Evolutionary conservation across 2,113 vertebrate genomes (phyloP), one percentile per base, ranked within the genome.

Genomic region (Amphilophus citrinellus): DNA sequence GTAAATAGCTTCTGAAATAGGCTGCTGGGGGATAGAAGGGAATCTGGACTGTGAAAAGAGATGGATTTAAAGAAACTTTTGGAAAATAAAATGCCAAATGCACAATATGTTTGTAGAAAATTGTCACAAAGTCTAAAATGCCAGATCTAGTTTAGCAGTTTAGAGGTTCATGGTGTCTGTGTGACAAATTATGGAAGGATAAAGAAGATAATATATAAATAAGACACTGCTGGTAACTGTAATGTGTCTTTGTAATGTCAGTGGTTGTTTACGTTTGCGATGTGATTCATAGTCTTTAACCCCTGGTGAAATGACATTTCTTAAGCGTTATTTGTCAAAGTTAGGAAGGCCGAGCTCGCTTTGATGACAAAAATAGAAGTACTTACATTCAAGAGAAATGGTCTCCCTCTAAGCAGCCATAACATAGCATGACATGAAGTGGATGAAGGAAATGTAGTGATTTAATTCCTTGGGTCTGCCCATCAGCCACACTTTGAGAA

Each of bases 281-380:
- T 20, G 7, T 53, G 30, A 5, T 73, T 53, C 32, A 71, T 71
- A 71, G 66, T 68, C 65, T 30, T 71, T 15, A 50, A 50, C 42
- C 27, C 15, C 65, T 68, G 66, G 44, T 71, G 44, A 71, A 35
- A 47, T 14, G 18, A 56, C 68, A 73, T 73, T 73, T 53, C 32
- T 50, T 56, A 14, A 73, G 10, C 17, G 32, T 27, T 32, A 73
- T 11, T 56, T 47, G 10, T 73, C 68, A 73, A n/a, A 56, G 2
- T 35, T 73, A 56, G 18, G 53, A 73, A 53, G 68, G 18, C 32
- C 32, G n/a, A 35, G 17, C 68, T 18, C 5, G 10, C 10, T 53
- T 27, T 0, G 68, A 53, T 18, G 17, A 6, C 17, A 53, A 18
- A 14, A 53, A 53, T 15, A 53, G 50, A 53, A 18, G 50, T 7